Percentiles rank a stretch among this genome's conserved stretches.
phyloP scores from a whole-genome alignment of 2,888 invertebrate species.

The Byasa hedistus region DNA sequence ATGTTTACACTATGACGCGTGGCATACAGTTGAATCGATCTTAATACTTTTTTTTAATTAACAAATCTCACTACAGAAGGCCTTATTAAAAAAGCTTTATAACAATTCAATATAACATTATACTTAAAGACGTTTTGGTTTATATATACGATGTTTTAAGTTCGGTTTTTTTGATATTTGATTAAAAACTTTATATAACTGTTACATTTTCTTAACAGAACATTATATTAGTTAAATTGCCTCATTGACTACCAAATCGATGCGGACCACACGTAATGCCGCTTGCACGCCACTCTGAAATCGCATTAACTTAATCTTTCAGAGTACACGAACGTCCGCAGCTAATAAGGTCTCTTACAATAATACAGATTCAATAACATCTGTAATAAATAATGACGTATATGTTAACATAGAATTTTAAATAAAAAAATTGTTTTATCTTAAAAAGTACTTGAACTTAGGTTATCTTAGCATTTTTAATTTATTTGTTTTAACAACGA shows the following conservation, averaged over 20 bases:
- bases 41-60: no score
- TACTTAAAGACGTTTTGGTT: no score
- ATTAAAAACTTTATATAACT: not conserved
- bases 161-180: no score
- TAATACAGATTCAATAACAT: conserved; percentile 39
- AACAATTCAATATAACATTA: no score
- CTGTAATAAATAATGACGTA: conserved; percentile 22
- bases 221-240: conserved; percentile 48
- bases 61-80: no score
- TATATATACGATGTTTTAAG: no score
- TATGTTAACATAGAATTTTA: not conserved
- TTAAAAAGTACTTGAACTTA: no score
- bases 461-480: no score
- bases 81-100: no score
- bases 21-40: no score
- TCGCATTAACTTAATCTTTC: conserved; percentile 60
- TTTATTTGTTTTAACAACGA: no score
- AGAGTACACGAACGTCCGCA: conserved; percentile 52
- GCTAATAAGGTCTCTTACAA: conserved; percentile 61
- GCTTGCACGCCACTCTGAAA: conserved; percentile 50
- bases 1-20: no score
- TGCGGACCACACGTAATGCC: conserved; percentile 51
- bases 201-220: conserved; percentile 13
- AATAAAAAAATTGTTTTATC: not conserved
- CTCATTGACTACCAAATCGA: conserved; percentile 66